Evolutionary conservation across 2,797 vertebrate genomes (phyloP).

Genomic region (Centropyge bicolor): DNA sequence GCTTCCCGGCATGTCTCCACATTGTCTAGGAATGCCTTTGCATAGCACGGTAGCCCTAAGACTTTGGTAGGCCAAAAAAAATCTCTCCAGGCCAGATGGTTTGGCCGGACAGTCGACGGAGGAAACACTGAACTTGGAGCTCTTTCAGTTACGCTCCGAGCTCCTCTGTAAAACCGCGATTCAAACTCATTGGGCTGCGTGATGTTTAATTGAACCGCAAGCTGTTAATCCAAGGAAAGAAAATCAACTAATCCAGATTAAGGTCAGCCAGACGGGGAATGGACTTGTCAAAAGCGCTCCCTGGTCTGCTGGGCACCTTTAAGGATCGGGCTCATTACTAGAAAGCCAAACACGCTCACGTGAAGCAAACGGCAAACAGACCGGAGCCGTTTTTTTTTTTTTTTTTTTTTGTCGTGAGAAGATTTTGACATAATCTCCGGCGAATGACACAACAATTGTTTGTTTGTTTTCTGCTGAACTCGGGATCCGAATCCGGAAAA

Average conservation of each 20-base stretch:
- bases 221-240: constrained; percentile 79
- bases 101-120: constrained; percentile 63
- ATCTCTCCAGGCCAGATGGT: constrained; percentile 65
- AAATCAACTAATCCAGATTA: constrained; percentile 86
- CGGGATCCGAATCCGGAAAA: constrained; percentile 39
- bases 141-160: constrained; percentile 57
- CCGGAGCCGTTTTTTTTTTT: constrained; percentile 42
- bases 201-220: constrained; percentile 79
- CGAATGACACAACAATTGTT: constrained; percentile 50
- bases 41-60: constrained; percentile 47
- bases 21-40: constrained; percentile 59
- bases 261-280: constrained; percentile 75
- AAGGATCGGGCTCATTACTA: constrained; percentile 67
- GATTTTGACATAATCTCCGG: constrained; percentile 73
- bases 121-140: constrained; percentile 63
- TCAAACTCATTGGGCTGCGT: constrained; percentile 76
- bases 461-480: constrained; percentile 70
- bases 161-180: constrained; percentile 64
- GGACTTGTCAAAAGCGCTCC: constrained; percentile 65
- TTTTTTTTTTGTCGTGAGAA: constrained; percentile 75
- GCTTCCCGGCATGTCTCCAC: constrained; percentile 53
- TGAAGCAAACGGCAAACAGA: constrained; percentile 72
- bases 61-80: constrained; percentile 51
- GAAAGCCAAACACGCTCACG: constrained; percentile 73
- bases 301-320: constrained; percentile 62